phyloP scores from a whole-genome alignment of 2,888 invertebrate genomes.

The Cheiracanthium punctorium region DNA sequence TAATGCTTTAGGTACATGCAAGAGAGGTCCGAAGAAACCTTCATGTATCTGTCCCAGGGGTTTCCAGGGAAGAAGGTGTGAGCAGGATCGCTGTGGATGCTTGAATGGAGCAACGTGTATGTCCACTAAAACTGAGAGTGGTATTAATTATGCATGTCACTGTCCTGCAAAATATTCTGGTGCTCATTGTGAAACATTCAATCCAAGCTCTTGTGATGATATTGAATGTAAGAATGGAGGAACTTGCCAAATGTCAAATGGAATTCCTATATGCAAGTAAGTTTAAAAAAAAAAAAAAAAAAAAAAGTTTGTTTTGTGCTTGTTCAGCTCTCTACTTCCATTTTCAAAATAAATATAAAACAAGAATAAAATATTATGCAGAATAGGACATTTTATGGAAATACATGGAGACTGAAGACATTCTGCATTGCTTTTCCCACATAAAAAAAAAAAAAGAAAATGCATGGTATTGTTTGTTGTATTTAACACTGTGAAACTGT shows the following conservation, averaged over 20 bases:
- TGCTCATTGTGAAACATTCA: constrained; percentile 69
- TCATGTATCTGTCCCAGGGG: constrained; percentile 78
- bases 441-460: too few species aligned
- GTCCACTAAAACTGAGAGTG: constrained; percentile 72
- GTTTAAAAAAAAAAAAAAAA: too few species aligned
- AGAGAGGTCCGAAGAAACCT: constrained; percentile 74
- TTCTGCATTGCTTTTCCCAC: too few species aligned
- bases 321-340: too few species aligned
- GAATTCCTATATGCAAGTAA: constrained; percentile 78
- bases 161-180: constrained; percentile 77
- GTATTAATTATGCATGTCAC: constrained; percentile 72
- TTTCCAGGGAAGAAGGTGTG: constrained; percentile 78
- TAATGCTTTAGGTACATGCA: constrained; percentile 72
- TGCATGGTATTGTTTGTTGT: too few species aligned
- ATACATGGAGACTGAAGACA: too few species aligned
- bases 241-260: constrained; percentile 78
- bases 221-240: constrained; percentile 79
- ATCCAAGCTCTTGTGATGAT: constrained; percentile 67
- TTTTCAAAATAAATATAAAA: too few species aligned
- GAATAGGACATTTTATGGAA: too few species aligned
- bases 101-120: constrained; percentile 77
- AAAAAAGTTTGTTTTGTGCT: too few species aligned
- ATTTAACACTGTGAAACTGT: too few species aligned
- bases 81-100: constrained; percentile 79
- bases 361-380: too few species aligned